Evolutionary conservation across 2,797 vertebrate genomes (phyloP).

Genomic region (Carapus acus): DNA sequence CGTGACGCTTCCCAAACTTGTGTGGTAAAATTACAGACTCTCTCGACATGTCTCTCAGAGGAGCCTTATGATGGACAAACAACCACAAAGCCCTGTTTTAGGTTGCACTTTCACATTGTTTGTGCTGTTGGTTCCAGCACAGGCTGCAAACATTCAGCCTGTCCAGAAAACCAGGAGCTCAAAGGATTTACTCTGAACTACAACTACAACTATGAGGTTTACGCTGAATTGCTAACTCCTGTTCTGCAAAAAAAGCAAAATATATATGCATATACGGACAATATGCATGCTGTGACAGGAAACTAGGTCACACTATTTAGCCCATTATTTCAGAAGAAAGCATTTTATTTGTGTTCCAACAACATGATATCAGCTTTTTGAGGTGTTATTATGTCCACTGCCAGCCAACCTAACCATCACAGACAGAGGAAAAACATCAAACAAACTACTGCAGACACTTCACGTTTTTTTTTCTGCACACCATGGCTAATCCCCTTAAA

Average conservation of each 20-base stretch:
- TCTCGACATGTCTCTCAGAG: conserved; percentile 33
- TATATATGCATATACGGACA: neutral
- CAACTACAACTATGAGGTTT: too few relatives aligned
- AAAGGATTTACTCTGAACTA: too few relatives aligned
- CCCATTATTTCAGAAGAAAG: neutral
- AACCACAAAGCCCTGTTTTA: conserved; percentile 29
- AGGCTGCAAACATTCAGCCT: conserved; percentile 9
- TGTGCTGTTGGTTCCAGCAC: conserved; percentile 10
- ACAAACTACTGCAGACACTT: conserved; percentile 6
- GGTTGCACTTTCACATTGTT: conserved; percentile 12
- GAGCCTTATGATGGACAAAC: conserved; percentile 18
- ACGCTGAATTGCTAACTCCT: too few relatives aligned
- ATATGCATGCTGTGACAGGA: conserved; percentile 1
- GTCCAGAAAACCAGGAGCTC: too few relatives aligned
- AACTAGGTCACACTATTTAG: conserved; percentile 5
- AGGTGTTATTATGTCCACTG: neutral
- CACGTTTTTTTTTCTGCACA: conserved; percentile 26
- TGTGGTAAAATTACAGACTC: conserved; percentile 40
- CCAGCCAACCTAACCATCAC: conserved; percentile 6
- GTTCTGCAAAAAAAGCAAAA: neutral
- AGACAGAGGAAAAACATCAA: conserved; percentile 15
- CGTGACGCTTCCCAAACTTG: conserved; percentile 29
- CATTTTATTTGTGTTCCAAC: conserved; percentile 7
- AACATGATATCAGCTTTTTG: neutral
- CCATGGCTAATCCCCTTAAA: conserved; percentile 14